phyloP scores from a whole-genome alignment of 2,888 invertebrate species.

The Dichetophora obliterata region DNA sequence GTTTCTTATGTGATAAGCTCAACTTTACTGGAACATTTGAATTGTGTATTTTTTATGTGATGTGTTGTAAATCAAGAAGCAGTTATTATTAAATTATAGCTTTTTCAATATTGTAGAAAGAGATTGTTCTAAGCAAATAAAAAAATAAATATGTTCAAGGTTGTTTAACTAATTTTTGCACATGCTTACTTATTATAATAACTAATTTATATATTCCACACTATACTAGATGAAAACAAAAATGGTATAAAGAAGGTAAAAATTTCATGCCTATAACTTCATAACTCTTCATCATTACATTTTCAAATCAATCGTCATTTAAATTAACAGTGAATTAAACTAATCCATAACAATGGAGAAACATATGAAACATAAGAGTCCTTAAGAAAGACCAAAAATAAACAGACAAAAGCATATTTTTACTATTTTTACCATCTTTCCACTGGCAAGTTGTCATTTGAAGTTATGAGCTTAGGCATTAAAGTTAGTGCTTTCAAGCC shows the following conservation, averaged over 20 bases:
- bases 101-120: no score
- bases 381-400: conserved; percentile 48
- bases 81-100: no score
- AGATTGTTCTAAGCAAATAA: no score
- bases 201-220: conserved; percentile 6
- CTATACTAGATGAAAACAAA: conserved; percentile 13
- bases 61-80: no score
- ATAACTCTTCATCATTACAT: neutral
- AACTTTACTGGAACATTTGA: no score
- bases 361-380: conserved; percentile 52
- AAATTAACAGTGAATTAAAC: conserved; percentile 44
- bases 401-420: conserved; percentile 54
- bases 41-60: no score
- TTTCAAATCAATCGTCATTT: neutral
- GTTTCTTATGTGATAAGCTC: no score
- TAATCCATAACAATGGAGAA: conserved; percentile 54
- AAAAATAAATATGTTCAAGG: neutral
- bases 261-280: neutral
- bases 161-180: neutral
- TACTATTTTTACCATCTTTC: conserved; percentile 68
- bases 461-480: conserved; percentile 49
- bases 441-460: conserved; percentile 64
- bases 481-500: neutral
- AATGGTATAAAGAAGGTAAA: neutral
- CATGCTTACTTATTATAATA: neutral